Conservation (phyloP, 2,797 vertebrate species). For the Babyrousa celebensis region DNA sequence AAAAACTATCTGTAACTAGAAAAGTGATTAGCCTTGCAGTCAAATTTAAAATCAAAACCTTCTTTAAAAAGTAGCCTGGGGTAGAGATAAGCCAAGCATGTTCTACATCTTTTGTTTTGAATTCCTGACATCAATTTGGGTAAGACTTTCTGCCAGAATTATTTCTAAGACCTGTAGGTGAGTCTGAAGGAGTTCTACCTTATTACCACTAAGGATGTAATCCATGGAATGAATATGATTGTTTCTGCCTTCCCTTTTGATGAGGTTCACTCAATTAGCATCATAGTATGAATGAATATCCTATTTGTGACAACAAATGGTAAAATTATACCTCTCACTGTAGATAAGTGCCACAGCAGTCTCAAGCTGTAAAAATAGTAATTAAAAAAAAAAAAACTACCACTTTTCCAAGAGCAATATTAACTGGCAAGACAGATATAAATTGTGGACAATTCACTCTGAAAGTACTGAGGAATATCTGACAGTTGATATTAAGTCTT, state of each 20-base stretch:
- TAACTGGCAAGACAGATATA: constrained; percentile 45
- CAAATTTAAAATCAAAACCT: constrained; percentile 53
- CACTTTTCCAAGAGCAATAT: constrained; percentile 61
- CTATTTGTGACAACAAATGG: constrained; percentile 73
- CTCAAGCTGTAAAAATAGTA: constrained; percentile 80
- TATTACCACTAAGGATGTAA: background rate
- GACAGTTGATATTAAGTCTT: background rate
- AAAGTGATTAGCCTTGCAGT: background rate
- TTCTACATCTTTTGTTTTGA: constrained; percentile 19
- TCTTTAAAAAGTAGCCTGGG: constrained; percentile 2
- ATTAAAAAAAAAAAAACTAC: constrained; percentile 67
- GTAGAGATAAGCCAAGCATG: background rate
- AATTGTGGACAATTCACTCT: background rate
- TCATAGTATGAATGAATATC: constrained; percentile 23
- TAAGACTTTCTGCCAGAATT: background rate
- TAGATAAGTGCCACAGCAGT: constrained; percentile 78
- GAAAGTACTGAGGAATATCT: background rate
- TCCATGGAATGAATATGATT: background rate
- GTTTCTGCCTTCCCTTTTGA: background rate
- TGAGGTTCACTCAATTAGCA: constrained; percentile 47
- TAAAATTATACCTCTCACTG: constrained; percentile 82
- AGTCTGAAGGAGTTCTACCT: background rate
- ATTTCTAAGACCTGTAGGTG: background rate
- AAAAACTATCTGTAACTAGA: constrained; percentile 43
- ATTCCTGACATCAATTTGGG: background rate